Conservation (phyloP, 2,113 vertebrate species). For the Muntiacus reevesi region DNA sequence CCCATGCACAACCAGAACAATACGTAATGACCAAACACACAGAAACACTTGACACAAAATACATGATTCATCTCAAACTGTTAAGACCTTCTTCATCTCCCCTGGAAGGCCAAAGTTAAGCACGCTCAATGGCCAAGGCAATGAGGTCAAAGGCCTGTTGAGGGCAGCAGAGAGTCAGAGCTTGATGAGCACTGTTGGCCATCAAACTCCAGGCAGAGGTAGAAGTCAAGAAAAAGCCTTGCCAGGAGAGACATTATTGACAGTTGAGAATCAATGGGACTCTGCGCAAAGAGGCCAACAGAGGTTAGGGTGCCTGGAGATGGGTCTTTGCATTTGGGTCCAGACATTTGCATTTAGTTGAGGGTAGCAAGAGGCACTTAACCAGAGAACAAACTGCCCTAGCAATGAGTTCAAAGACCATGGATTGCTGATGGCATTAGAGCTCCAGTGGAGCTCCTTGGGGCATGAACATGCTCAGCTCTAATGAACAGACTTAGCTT, state of each 20-base stretch:
- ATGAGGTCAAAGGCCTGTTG: conserved; percentile 12
- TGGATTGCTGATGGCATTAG: background rate
- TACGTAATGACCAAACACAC: background rate
- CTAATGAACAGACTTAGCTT: background rate
- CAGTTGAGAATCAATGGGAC: background rate
- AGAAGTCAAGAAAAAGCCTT: background rate
- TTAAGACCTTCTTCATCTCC: background rate
- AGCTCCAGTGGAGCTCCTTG: too few relatives aligned
- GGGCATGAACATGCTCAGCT: background rate
- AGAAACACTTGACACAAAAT: background rate
- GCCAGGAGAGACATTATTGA: background rate
- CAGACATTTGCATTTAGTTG: background rate
- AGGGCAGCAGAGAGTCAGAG: conserved; percentile 48
- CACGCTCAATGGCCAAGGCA: background rate
- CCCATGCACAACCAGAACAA: background rate
- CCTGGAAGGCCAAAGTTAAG: background rate
- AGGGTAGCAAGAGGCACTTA: background rate
- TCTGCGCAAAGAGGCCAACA: background rate
- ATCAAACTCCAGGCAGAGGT: rapidly evolving
- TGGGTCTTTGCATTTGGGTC: background rate
- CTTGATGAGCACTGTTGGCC: background rate
- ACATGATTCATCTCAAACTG: background rate
- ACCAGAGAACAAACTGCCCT: background rate
- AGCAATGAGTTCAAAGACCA: background rate
- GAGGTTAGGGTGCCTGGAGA: background rate